Base-by-base conservation (phyloP, 2,797 vertebrate genomes). In the Diglossa cyanea region DNA sequence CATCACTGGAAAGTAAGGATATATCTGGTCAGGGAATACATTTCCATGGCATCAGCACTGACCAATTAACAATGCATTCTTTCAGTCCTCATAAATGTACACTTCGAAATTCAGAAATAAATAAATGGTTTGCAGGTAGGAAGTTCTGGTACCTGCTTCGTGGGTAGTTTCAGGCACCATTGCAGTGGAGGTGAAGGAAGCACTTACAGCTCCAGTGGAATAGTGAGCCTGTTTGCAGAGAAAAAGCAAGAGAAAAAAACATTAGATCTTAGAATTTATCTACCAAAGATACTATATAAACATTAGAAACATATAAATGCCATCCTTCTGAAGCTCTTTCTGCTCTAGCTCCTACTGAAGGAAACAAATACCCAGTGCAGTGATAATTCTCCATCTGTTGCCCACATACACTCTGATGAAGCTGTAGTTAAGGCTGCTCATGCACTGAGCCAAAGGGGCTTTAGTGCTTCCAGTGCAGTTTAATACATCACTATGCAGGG, bases 111-210 rank as follows among this genome's bases (percentile, higher is more conserved):
- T 37, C 20, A 30, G 9, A 71, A 65, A 54, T 24, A 45, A 93
- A 55, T 4, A 42, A 74, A 39, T 13, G 61, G 33, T 39, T 42
- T 45, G 20, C 26, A 75, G 57, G 31, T 26, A 71, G n/a, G 33
- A 17, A 53, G 39, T 33, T 51, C 28, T 45, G 31, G n/a, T 98
- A 99, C 99, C 99, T 98, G 99, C 99, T 98, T 98, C 98, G 0
- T 99, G 99, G 4, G 89, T 98, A 16, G 99, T 99, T 93, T 99
- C 97, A 5, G 99, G 99, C 40, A 98, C 98, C 99, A 99, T 99
- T 54, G 99, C 99, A 0, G 99, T 99, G 90, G 99, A 99, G 6
- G 99, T 99, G 97, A 99, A 99, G 74, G 99, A 99, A 23, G 99
- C 99, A 2, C 99, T 99, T 31, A 99, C 99, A 96, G 98, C 98